Percentiles rank a stretch among this genome's conserved stretches.
Conservation (phyloP, 2,113 vertebrate species). For the Trogon surrucura region DNA sequence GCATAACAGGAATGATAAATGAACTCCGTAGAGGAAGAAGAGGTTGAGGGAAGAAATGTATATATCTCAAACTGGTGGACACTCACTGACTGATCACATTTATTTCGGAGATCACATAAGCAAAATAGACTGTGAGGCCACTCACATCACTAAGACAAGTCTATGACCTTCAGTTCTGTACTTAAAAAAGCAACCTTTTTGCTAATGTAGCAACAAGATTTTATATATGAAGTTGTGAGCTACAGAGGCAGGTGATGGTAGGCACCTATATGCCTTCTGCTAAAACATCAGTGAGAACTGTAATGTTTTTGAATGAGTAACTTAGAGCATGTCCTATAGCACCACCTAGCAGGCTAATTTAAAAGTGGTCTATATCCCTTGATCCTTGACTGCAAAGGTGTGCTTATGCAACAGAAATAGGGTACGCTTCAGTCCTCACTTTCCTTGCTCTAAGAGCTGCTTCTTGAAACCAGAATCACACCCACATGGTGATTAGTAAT, state of each 20-base stretch:
- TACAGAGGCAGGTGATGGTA: not conserved
- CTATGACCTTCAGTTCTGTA: not conserved
- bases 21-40: not conserved
- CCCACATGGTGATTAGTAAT: not conserved
- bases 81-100: not conserved
- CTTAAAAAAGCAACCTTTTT: not conserved
- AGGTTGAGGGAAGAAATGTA: not conserved
- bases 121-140: not conserved
- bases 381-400: no score
- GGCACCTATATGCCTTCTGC: not conserved
- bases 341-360: slow-evolving; percentile 73
- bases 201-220: not conserved
- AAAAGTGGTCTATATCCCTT: not conserved
- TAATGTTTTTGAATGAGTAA: not conserved
- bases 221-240: not conserved
- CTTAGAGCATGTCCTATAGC: slow-evolving; percentile 57
- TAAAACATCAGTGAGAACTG: not conserved
- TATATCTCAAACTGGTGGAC: not conserved
- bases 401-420: not conserved
- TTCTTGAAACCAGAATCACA: not conserved
- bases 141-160: not conserved
- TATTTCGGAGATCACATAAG: not conserved
- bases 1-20: not conserved
- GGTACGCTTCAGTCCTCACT: not conserved
- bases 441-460: not conserved